Base-by-base conservation (phyloP, 2,797 vertebrate species). In the Lateolabrax maculatus region DNA sequence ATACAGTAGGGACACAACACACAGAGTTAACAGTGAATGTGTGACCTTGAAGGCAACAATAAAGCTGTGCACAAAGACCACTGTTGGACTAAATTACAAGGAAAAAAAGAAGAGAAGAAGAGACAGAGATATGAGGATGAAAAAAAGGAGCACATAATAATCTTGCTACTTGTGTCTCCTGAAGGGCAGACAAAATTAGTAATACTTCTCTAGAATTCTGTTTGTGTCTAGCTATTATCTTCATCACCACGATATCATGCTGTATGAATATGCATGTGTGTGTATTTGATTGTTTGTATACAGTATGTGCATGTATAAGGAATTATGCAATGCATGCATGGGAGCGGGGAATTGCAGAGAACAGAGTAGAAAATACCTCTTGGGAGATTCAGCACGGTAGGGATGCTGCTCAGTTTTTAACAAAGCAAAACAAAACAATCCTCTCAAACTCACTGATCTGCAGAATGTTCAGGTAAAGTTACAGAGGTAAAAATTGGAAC, bases 21-120 rank as follows among this genome's bases (percentile, higher is more conserved):
- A 84, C 34, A 56, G 41, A 62, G 52, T 51, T 27, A 71, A 60
- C 21, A 52, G n/a, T 77, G 70, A 62, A 72, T 51, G 16, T 29
- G 53, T 53, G 64, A 81, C 84, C 77, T 77, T 90, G 82, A 67
- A 67, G 63, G 72, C 65, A 71, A 69, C 68, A 77, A 65, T 25
- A 69, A 41, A 72, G 69, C 46, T 55, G 48, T 25, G 79, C 29
- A 67, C 65, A 83, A 70, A 87, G 62, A 65, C 46, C 37, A 36
- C 27, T 71, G 71, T 69, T 52, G 34, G 53, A 71, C 57, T 36
- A 27, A 31, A 39, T 61, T n/a, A 39, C 41, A 63, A 36, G 19
- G 46, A 29, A 51, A 53, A 81, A 41, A 6, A 58, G 39, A 27
- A 77, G 49, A 62, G 36, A 67, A 65, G 13, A 49, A 60, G 55